phyloP scores from a whole-genome alignment of 2,888 invertebrate species.

The Fragum sueziense region DNA sequence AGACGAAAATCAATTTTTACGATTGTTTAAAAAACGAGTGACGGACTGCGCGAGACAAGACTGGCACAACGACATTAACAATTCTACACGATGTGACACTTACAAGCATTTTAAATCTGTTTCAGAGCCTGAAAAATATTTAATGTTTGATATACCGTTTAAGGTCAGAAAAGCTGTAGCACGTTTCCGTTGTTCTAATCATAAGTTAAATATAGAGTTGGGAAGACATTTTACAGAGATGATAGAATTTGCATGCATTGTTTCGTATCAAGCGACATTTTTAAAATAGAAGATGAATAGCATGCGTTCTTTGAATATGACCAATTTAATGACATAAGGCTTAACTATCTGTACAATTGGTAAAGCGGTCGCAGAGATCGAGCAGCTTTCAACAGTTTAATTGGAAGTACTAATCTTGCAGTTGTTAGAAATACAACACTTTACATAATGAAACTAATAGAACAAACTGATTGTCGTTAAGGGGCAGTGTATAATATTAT shows the following conservation, averaged over 20 bases:
- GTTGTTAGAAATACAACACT: too few species aligned
- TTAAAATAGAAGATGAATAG: slow-evolving; percentile 20
- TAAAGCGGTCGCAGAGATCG: too few species aligned
- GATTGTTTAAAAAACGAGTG: slow-evolving; percentile 18
- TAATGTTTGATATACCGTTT: slow-evolving; percentile 21
- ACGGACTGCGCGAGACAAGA: neutral
- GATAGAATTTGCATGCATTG: slow-evolving; percentile 8
- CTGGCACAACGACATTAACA: slow-evolving; percentile 13
- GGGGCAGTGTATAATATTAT: too few species aligned
- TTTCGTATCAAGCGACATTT: neutral
- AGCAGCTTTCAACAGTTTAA: too few species aligned
- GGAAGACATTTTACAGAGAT: slow-evolving; percentile 25
- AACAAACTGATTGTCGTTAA: too few species aligned
- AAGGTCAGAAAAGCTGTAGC: slow-evolving; percentile 9
- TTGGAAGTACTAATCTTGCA: too few species aligned
- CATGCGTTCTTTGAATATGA: too few species aligned
- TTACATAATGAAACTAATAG: too few species aligned
- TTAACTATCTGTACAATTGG: too few species aligned
- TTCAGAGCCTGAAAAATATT: slow-evolving; percentile 24
- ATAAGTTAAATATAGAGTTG: slow-evolving; percentile 18
- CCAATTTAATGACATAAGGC: too few species aligned
- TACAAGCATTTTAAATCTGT: slow-evolving; percentile 24
- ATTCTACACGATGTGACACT: slow-evolving; percentile 11
- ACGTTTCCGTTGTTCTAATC: slow-evolving; percentile 28
- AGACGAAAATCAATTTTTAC: slow-evolving; percentile 11